Base-by-base conservation (phyloP, 53 echinoderm and acorn worm species). In the Zoroaster sp. region DNA sequence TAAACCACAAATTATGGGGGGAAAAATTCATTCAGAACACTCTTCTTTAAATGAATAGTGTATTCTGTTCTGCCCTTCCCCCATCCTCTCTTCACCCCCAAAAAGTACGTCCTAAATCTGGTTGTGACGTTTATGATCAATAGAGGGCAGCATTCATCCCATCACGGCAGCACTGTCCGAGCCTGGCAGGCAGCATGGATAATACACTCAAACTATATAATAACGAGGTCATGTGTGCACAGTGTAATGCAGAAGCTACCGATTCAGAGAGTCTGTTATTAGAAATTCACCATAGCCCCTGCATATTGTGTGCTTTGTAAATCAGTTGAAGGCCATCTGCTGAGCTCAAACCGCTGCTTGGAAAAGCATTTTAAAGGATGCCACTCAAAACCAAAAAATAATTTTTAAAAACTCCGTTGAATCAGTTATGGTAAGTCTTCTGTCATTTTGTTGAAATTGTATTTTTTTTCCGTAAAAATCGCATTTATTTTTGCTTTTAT, bases 301-400 rank as follows among this genome's bases (percentile, higher is more conserved):
- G 85, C 71, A 85, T 85, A 85, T 85, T 85, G 85, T 85, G 85
- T 85, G 69, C 71, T 70, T 71, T 85, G 66, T 47, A 71, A 71
- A 85, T 69, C 85, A 85, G 51, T n/a, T 69, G 71, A 23, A 47
- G 35, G 66, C 85, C 85, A 85, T 85, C 85, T 85, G 85, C 69
- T 43, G 25, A 47, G 33, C 10, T 13, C 30, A 46, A 76, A 76
- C 14, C 34, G 49, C 51, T 47, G 76, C 49, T 34, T 47, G 51
- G 76, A 15, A 76, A 74, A 76, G 34, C 51, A 7, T 25, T 76
- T 47, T 47, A 46, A 17, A 14, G 34, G 32, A 47, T 17, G 23
- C 34, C 33, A 31, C 13, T 34, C 47, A 12, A 33, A 34, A 45
- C 34, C 18, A 76, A 47, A 76, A 76, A 18, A 49, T 32, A 40